A percentile compares a stretch with the other conserved stretches of the same genome.
Conservation (phyloP, 2,888 invertebrate genomes). For the Julus scanicus region DNA sequence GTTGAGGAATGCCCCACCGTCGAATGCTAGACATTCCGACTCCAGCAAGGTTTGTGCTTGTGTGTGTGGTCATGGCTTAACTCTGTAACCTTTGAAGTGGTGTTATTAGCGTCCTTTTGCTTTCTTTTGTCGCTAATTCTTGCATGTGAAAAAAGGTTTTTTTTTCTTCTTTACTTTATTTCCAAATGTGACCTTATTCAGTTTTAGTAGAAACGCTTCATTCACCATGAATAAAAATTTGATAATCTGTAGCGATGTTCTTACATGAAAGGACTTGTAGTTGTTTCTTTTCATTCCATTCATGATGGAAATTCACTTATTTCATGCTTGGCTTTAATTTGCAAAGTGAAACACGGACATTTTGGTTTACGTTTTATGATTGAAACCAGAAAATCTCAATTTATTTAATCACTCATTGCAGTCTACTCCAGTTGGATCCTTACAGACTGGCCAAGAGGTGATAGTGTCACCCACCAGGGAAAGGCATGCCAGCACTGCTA, state of each 20-base stretch:
- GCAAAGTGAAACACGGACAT: no score
- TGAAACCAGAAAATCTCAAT: not conserved
- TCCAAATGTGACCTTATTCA: not conserved
- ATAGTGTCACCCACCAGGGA: constrained; percentile 91
- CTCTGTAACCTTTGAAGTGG: not conserved
- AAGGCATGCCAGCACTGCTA: constrained; percentile 78
- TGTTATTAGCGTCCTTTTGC: not conserved
- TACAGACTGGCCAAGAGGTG: constrained; percentile 91
- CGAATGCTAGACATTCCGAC: constrained; percentile 84
- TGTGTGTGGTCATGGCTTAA: not conserved
- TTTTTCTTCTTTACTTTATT: not conserved
- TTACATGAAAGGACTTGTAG: not conserved
- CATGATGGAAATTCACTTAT: not conserved
- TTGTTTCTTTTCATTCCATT: not conserved
- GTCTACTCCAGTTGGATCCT: constrained; percentile 92
- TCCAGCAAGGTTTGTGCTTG: constrained; percentile 78
- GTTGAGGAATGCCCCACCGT: constrained; percentile 86
- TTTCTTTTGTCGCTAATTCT: no score
- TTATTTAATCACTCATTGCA: constrained; percentile 66
- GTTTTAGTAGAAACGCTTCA: not conserved
- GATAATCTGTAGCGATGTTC: not conserved
- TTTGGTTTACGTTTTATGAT: no score
- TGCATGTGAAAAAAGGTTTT: not conserved
- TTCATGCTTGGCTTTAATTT: not conserved
- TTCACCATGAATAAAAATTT: not conserved